Percentiles rank a stretch among this genome's conserved stretches.
Evolutionary conservation across 2,797 vertebrate species (phyloP).

Genomic region (Melanotaenia maccullochi): DNA sequence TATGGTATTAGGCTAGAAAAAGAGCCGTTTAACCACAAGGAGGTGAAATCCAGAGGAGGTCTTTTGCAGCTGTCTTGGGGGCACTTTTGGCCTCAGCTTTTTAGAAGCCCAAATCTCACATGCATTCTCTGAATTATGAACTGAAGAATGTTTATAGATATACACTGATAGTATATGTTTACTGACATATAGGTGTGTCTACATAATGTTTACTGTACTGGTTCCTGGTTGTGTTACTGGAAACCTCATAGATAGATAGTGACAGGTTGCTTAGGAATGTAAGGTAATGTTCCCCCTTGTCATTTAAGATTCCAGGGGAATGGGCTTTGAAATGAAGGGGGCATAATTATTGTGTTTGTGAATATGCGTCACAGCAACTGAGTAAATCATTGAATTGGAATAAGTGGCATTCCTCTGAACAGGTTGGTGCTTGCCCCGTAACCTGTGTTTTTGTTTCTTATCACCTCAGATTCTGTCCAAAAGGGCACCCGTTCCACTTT

Average conservation of each 20-base stretch:
- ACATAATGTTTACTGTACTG: neutral
- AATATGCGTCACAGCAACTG: slow-evolving; percentile 26
- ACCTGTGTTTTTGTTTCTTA: slow-evolving; percentile 55
- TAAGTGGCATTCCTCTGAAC: slow-evolving; percentile 72
- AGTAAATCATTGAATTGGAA: slow-evolving; percentile 43
- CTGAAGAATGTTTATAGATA: neutral
- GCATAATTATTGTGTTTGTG: slow-evolving; percentile 60
- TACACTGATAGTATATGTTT: neutral
- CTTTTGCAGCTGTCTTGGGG: slow-evolving; percentile 29
- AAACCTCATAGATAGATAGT: slow-evolving; percentile 31
- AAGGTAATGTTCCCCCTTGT: slow-evolving; percentile 49
- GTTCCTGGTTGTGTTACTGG: slow-evolving; percentile 26
- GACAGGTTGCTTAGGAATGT: slow-evolving; percentile 52
- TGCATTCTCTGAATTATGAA: slow-evolving; percentile 5
- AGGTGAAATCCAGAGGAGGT: slow-evolving; percentile 74
- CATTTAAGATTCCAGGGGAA: slow-evolving; percentile 42
- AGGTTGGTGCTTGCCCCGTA: slow-evolving; percentile 65
- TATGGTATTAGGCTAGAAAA: slow-evolving; percentile 82
- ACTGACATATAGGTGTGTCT: neutral
- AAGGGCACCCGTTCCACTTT: slow-evolving; percentile 29
- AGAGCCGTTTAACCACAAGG: slow-evolving; percentile 71
- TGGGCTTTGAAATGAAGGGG: slow-evolving; percentile 35
- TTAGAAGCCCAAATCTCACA: slow-evolving; percentile 10
- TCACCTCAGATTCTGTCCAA: slow-evolving; percentile 39
- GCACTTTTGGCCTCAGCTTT: slow-evolving; percentile 18